Conservation (phyloP, 2,888 invertebrate genomes). For the Lasioglossum figueresi region DNA sequence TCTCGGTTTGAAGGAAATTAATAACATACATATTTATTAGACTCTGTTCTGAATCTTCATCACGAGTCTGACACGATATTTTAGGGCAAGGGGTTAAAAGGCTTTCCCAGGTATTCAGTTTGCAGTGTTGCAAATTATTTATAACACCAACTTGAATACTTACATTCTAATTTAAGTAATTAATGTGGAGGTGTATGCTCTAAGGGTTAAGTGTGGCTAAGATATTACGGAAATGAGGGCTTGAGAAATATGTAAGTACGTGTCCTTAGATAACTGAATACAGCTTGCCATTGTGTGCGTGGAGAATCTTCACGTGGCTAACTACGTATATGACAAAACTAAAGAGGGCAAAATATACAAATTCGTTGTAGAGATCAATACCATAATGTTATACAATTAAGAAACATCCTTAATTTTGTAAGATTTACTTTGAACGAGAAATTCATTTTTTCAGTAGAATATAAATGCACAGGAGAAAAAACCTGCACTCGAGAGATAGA, state of each 20-base stretch:
- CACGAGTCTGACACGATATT: too few relatives aligned
- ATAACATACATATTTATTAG: too few relatives aligned
- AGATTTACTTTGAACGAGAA: too few relatives aligned
- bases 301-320: too few relatives aligned
- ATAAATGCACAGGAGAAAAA: neutral
- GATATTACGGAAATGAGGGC: neutral
- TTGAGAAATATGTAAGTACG: neutral
- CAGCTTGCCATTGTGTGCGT: neutral
- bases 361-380: too few relatives aligned
- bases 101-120: neutral
- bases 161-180: neutral
- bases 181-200: neutral
- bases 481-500: neutral
- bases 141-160: neutral
- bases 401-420: too few relatives aligned
- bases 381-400: too few relatives aligned
- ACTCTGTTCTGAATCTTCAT: too few relatives aligned
- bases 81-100: neutral
- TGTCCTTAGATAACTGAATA: neutral
- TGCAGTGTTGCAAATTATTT: neutral
- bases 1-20: too few relatives aligned
- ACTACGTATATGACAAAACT: too few relatives aligned
- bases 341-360: too few relatives aligned
- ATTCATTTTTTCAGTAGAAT: too few relatives aligned
- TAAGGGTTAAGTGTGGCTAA: neutral